phyloP scores from a whole-genome alignment of 2,113 vertebrate species.

The Pelusios castaneus region DNA sequence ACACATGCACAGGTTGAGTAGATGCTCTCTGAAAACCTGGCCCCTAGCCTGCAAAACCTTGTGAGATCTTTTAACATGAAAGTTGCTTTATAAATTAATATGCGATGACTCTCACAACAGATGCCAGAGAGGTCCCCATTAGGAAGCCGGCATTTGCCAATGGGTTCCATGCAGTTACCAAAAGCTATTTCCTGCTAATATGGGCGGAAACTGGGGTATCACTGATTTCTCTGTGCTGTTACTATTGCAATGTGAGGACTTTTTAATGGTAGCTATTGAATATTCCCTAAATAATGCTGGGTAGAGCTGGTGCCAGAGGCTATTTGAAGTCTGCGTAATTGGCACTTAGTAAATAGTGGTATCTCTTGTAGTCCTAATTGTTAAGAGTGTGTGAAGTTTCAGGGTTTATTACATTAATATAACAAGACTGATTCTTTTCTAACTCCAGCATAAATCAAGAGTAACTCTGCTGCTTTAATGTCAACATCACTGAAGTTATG shows the following conservation, averaged over 20 bases:
- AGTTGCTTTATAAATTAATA: background rate
- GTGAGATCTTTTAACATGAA: background rate
- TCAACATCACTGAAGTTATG: background rate
- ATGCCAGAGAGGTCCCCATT: background rate
- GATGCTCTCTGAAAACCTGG: background rate
- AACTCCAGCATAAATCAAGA: background rate
- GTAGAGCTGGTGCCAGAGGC: background rate
- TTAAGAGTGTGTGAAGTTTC: background rate
- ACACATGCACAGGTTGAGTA: background rate
- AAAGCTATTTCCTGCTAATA: background rate
- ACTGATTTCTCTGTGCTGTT: background rate
- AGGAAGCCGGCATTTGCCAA: background rate
- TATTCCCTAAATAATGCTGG: background rate
- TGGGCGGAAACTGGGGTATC: background rate
- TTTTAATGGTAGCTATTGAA: too few relatives aligned
- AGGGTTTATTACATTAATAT: background rate
- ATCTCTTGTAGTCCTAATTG: background rate
- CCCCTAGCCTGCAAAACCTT: rapidly evolving
- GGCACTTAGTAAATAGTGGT: background rate
- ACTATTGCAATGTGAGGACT: background rate
- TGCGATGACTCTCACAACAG: background rate
- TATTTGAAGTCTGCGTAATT: constrained; percentile 32
- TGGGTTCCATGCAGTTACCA: too few relatives aligned
- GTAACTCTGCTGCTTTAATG: background rate
- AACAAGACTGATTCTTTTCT: background rate